A percentile compares a stretch with the other conserved stretches of the same genome.
Evolutionary conservation across 2,888 invertebrate genomes (phyloP).

Genomic region (Nymphalis c-album): DNA sequence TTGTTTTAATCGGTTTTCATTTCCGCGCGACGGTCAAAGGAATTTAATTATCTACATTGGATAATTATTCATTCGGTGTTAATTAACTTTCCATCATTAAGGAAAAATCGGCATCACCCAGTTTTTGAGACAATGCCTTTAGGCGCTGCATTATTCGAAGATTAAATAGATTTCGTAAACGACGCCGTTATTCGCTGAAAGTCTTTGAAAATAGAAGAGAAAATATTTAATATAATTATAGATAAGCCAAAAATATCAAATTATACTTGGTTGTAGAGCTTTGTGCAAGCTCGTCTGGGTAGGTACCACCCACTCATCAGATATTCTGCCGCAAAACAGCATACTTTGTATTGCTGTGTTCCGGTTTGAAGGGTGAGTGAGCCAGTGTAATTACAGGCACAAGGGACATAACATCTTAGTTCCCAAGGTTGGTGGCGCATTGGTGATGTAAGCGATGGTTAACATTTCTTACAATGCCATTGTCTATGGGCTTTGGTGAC

Average conservation of each 20-base stretch:
- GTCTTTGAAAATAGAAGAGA: not conserved
- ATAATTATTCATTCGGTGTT: conserved; percentile 49
- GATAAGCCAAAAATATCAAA: not conserved
- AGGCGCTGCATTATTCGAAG: conserved; percentile 4
- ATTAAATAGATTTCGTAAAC: conserved; percentile 5
- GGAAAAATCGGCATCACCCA: conserved; percentile 35
- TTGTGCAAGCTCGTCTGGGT: too few relatives aligned
- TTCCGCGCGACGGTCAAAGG: conserved; percentile 42
- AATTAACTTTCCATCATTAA: conserved; percentile 52
- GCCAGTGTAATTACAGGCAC: too few relatives aligned
- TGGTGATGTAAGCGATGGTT: too few relatives aligned
- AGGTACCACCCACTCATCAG: too few relatives aligned
- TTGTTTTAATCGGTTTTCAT: conserved; percentile 38
- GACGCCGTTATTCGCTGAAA: not conserved
- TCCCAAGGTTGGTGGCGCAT: too few relatives aligned
- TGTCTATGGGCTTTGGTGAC: too few relatives aligned
- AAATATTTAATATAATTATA: not conserved
- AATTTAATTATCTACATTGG: conserved; percentile 50
- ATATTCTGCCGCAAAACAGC: too few relatives aligned
- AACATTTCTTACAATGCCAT: too few relatives aligned
- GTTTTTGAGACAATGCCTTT: conserved; percentile 12
- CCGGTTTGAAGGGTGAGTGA: too few relatives aligned
- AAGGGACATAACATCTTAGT: too few relatives aligned
- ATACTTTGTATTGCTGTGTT: too few relatives aligned
- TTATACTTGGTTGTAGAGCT: too few relatives aligned